Evolutionary conservation across 1,140 invertebrate species (phyloP).

Genomic region (Yoshiicerus persimilis): DNA sequence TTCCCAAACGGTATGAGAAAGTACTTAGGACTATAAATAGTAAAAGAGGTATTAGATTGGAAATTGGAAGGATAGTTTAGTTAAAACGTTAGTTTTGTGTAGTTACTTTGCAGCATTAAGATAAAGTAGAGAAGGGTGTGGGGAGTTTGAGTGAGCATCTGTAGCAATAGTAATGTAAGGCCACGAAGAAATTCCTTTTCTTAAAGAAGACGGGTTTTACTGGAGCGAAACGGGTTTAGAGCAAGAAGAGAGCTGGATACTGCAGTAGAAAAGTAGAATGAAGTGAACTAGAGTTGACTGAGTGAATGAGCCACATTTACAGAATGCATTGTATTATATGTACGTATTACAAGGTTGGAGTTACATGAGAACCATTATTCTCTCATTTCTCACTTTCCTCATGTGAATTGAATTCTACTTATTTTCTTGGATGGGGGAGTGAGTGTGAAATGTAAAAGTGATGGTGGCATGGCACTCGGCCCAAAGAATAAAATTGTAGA

Average conservation of each 20-base stretch:
- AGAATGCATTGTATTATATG: not conserved
- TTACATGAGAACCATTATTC: conserved; percentile 7
- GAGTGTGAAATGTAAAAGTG: not conserved
- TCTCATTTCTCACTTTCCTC: conserved; percentile 27
- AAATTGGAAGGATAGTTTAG: not conserved
- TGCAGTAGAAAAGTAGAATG: not conserved
- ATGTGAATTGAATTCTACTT: not conserved
- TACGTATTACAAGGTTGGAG: not conserved
- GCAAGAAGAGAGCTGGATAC: not conserved
- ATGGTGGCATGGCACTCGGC: not conserved
- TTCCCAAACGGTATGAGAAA: not conserved
- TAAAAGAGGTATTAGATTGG: not conserved
- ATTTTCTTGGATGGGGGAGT: not conserved
- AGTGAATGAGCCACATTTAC: conserved; percentile 3
- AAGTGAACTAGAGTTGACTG: not conserved
- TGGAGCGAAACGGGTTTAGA: not conserved
- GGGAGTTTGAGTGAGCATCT: not conserved
- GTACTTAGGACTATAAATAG: not conserved
- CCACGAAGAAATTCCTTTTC: not conserved
- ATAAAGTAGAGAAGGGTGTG: not conserved
- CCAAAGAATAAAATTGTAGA: not conserved
- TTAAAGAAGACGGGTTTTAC: not conserved
- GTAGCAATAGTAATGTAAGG: not conserved
- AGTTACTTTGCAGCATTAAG: conserved; percentile 8
- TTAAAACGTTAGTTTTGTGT: not conserved